Base-by-base conservation (phyloP, 2,797 vertebrate species). In the Schizopygopsis malacanthus region DNA sequence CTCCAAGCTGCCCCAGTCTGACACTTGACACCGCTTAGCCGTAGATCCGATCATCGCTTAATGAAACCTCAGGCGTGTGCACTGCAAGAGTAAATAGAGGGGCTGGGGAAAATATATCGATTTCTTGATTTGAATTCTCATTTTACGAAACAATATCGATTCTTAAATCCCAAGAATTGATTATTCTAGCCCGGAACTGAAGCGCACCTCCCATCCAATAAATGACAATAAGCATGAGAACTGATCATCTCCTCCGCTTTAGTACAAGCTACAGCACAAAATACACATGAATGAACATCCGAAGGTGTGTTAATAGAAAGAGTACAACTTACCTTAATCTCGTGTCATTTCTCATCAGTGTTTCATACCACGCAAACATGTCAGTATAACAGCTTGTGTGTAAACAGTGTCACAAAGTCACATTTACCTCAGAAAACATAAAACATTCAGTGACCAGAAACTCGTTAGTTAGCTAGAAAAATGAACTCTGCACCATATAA, bases 21-120 rank as follows among this genome's bases (percentile, higher is more conserved):
- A 82, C 69, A 61, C 54, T 43, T 61, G 54, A 83, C 70, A 15
- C 54, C 6, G 52, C 25, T 47, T 15, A 69, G 43, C 79, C n/a
- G 25, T n/a, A 50, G 63, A 82, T 72, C 22, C 33, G 69, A 82
- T 73, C 15, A 59, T 4, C 45, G 69, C 33, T 75, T 50, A 73
- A 63, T 83, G 41, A 83, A 63, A 63, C 70, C 67, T 82, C 37
- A 72, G 37, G 37, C 54, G 47, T 59, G 4, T 43, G 72, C 13
- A 16, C 63, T 16, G 65, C 65, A 56, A 70, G 4, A 59, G 25
- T 28, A 15, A 6, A 63, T 63, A 59, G 56, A 22, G 25, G 10
- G n/a, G 11, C n/a, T 61, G 59, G 59, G 59, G 25, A 28, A 56
- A 56, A 22, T 54, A 56, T 9, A 56, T 56, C 0, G 0, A 59